Conservation (phyloP, 1,140 invertebrate species). For the Rhizoglyphus robini region DNA sequence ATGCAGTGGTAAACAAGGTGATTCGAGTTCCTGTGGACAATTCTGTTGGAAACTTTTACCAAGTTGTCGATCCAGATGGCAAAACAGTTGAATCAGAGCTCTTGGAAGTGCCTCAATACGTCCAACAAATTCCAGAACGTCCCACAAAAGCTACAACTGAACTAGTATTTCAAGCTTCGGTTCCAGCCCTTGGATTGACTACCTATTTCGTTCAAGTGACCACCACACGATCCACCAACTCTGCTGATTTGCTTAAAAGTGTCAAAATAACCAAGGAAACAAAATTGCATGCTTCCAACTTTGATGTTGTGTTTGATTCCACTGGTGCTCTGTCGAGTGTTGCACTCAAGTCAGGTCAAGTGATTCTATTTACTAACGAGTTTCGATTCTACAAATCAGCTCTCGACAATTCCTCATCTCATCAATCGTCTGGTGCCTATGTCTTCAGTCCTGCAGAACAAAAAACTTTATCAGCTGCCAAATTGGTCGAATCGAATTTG, state of each 20-base stretch:
- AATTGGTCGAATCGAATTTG: conserved; percentile 48
- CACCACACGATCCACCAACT: not conserved
- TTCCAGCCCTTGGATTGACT: conserved; percentile 37
- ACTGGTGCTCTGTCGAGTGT: conserved; percentile 27
- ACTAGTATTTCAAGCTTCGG: conserved; percentile 33
- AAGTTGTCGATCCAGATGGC: conserved; percentile 46
- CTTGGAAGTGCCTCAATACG: conserved; percentile 27
- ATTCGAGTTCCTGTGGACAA: conserved; percentile 51
- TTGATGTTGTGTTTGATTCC: conserved; percentile 20
- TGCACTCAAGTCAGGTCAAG: conserved; percentile 1
- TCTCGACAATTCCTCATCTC: not conserved
- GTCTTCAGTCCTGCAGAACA: conserved; percentile 33
- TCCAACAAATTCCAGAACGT: conserved; percentile 32
- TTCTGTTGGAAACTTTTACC: conserved; percentile 41
- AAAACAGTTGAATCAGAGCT: conserved; percentile 32
- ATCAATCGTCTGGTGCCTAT: conserved; percentile 42
- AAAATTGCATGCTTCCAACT: not conserved
- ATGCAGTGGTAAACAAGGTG: conserved; percentile 41
- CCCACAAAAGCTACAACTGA: conserved; percentile 32
- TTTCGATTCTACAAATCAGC: conserved; percentile 18
- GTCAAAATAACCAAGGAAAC: conserved; percentile 2
- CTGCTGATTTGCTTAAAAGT: not conserved
- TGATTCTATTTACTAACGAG: conserved; percentile 15
- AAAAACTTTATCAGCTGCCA: conserved; percentile 24
- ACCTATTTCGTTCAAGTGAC: conserved; percentile 30